Percentiles rank a stretch among this genome's conserved stretches.
These are phyloP conservation scores for Actias luna DNA, from an alignment of 2,888 invertebrate species.

Conservation along the genomic window DNA sequence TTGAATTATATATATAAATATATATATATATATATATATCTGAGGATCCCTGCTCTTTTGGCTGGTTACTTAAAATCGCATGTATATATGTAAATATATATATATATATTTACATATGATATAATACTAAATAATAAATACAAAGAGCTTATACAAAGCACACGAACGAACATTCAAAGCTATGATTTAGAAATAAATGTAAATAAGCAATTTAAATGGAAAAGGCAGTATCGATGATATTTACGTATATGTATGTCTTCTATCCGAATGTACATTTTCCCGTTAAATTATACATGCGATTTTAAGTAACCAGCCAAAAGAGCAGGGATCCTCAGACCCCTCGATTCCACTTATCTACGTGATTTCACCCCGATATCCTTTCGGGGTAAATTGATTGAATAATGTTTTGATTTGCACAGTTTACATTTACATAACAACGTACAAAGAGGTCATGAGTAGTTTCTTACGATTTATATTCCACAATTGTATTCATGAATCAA, in stretches of 20 bases:
- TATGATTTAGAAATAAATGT: conserved; percentile 1
- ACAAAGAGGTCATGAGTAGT: neutral
- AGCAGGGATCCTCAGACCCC: conserved; percentile 40
- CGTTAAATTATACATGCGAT: conserved; percentile 69
- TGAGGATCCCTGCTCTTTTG: conserved; percentile 39
- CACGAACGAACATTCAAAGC: neutral
- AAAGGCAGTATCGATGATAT: neutral
- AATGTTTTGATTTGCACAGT: conserved; percentile 52
- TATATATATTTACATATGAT: neutral
- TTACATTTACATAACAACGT: conserved; percentile 22
- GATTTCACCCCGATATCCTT: conserved; percentile 55
- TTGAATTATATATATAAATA: too few species aligned
- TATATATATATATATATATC: too few species aligned
- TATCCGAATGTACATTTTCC: conserved; percentile 38
- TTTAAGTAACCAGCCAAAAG: conserved; percentile 58
- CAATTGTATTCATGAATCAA: neutral
- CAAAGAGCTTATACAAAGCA: neutral
- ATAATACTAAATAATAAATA: neutral
- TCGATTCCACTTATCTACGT: conserved; percentile 57
- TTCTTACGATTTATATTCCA: neutral
- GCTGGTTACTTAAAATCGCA: conserved; percentile 63
- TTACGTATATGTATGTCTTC: neutral
- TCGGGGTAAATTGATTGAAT: conserved; percentile 61
- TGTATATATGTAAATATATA: conserved; percentile 18
- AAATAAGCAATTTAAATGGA: neutral